Base-by-base conservation (phyloP, 1,140 invertebrate species). In the Aplysia californica region DNA sequence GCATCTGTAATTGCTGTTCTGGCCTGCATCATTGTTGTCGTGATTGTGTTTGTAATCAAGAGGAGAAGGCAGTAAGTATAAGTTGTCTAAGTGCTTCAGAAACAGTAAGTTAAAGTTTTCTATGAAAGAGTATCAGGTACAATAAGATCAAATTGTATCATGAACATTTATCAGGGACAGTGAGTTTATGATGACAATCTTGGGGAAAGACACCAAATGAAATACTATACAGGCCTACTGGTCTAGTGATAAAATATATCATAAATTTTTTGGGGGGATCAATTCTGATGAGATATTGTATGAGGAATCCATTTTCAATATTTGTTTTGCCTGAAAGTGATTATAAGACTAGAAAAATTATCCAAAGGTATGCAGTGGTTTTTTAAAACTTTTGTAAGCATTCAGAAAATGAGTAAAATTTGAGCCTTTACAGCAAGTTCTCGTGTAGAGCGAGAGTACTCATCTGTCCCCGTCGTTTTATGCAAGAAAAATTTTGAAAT, bases 51-150 rank as follows among this genome's bases (percentile, higher is more conserved):
- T 26, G 20, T 71, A 23, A 50, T 58, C 69, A 71, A 58, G 69
- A 71, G 69, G 23, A 71, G 69, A 38, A 23, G 69, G 36, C 69
- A 71, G 69, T 71, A 58, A 71, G 69, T 71, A 18, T 36, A 35
- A 31, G 36, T 26, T 3, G n/a, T 50, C n/a, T n/a, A 50, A 50
- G n/a, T n/a, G n/a, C n/a, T n/a, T n/a, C 44, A 50, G 10, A 50
- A 50, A 50, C n/a, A 50, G 10, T n/a, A 15, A 10, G 10, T 50
- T 50, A 50, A 50, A 10, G 10, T 50, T 50, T 50, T 50, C n/a
- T n/a, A 15, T 50, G n/a, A 50, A 15, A 50, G n/a, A 50, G n/a
- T 50, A 50, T 50, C 44, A 50, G n/a, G n/a, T 10, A 10, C n/a
- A 15, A 15, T 50, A 50, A 10, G 10, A 15, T 50, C n/a, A 15